Percentiles rank a stretch among this genome's conserved stretches.
Conservation (phyloP, 2,888 invertebrate species). For the Synanthedon tipuliformis region DNA sequence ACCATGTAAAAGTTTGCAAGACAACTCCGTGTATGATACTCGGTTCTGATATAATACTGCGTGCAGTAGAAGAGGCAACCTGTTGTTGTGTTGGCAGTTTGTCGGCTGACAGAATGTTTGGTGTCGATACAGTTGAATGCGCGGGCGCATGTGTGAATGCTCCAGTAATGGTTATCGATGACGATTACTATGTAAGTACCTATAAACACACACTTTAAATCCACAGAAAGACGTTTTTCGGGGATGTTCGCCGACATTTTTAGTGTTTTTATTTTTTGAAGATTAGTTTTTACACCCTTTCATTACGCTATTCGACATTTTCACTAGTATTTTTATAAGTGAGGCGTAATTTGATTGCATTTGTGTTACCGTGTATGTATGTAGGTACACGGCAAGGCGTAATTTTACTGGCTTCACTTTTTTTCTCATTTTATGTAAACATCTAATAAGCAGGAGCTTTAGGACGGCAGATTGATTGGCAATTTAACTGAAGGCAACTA, state of each 20-base stretch:
- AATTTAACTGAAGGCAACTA: too few species aligned
- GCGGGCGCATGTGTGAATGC: conserved; percentile 57
- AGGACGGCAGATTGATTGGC: too few species aligned
- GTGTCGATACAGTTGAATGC: conserved; percentile 49
- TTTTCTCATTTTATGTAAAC: too few species aligned
- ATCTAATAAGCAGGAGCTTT: too few species aligned
- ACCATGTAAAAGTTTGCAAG: conserved; percentile 46
- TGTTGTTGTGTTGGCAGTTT: conserved; percentile 34
- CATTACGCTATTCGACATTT: too few species aligned
- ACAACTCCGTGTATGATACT: conserved; percentile 57
- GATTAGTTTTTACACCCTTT: too few species aligned
- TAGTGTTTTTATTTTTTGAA: background rate
- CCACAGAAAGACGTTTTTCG: background rate
- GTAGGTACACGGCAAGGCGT: too few species aligned
- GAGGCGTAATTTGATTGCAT: too few species aligned
- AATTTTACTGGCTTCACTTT: too few species aligned
- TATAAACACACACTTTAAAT: too few species aligned
- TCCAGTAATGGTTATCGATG: conserved; percentile 44
- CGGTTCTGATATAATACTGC: conserved; percentile 38
- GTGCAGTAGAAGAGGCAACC: conserved; percentile 35
- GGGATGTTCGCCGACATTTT: background rate
- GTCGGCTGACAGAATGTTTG: conserved; percentile 42
- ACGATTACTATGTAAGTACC: conserved; percentile 57
- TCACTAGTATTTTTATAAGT: too few species aligned
- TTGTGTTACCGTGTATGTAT: background rate